Evolutionary conservation across 2,797 vertebrate genomes (phyloP).

Genomic region (Rhinogobio ventralis): DNA sequence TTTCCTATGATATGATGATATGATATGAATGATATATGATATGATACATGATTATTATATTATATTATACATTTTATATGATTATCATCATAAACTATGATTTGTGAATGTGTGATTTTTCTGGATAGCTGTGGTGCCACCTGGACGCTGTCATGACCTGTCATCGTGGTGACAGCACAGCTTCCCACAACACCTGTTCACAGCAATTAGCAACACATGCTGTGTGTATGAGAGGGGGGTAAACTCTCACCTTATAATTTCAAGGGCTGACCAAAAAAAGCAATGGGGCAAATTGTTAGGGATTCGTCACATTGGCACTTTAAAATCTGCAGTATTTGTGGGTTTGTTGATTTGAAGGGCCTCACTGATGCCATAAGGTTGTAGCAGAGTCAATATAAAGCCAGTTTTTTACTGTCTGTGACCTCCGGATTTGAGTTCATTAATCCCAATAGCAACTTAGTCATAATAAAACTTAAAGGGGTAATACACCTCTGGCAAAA

Average conservation of each 20-base stretch:
- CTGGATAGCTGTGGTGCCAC: slow-evolving; percentile 17
- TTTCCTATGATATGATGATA: no score
- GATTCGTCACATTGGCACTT: background rate
- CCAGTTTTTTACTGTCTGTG: background rate
- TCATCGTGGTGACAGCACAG: slow-evolving; percentile 30
- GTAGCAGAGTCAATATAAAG: background rate
- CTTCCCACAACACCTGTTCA: slow-evolving; percentile 53
- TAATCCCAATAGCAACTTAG: background rate
- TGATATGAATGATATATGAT: no score
- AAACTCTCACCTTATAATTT: slow-evolving; percentile 11
- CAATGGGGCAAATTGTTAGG: background rate
- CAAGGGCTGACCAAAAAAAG: background rate
- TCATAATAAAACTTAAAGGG: background rate
- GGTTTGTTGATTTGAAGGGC: background rate
- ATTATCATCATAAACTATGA: background rate
- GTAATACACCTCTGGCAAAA: background rate
- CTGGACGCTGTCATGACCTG: slow-evolving; percentile 47
- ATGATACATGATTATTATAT: background rate
- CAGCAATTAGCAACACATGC: slow-evolving; percentile 37
- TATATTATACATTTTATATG: background rate
- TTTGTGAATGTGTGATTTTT: slow-evolving; percentile 14
- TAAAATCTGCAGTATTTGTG: background rate
- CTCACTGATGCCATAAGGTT: background rate
- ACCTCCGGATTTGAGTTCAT: background rate
- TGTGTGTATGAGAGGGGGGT: background rate